Percentiles rank a stretch among this genome's conserved stretches.
phyloP scores from a whole-genome alignment of 2,113 vertebrate genomes.

The Campylomormyrus tamandua region DNA sequence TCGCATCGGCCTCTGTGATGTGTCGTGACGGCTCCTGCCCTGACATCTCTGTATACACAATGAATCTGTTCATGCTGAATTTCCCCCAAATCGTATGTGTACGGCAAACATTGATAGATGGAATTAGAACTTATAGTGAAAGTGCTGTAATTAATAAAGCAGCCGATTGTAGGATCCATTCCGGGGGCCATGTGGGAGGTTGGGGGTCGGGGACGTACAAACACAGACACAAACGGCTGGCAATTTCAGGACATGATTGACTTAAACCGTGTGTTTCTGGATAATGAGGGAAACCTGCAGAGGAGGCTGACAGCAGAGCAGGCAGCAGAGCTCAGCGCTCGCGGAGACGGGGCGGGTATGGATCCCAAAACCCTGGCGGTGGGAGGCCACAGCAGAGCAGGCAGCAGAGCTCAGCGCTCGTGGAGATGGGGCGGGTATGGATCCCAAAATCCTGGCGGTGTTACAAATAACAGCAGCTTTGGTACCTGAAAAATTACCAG shows the following conservation, averaged over 20 bases:
- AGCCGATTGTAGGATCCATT: neutral
- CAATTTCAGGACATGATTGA: neutral
- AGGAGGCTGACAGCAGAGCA: neutral
- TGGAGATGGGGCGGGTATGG: too few relatives aligned
- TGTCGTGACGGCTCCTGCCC: neutral
- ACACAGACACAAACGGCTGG: neutral
- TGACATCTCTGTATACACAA: neutral
- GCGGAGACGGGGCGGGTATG: neutral
- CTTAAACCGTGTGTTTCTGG: neutral
- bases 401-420: neutral
- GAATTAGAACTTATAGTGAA: neutral
- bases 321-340: neutral
- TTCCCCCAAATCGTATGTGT: neutral
- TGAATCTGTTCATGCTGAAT: neutral
- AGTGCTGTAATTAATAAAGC: neutral
- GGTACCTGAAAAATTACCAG: neutral
- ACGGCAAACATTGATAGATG: neutral
- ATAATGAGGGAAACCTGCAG: neutral
- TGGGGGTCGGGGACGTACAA: neutral
- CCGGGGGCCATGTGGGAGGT: neutral
- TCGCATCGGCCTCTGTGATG: neutral
- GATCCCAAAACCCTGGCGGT: neutral
- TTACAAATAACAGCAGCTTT: neutral
- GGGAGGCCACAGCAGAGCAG: neutral
- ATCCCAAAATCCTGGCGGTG: neutral